A percentile compares a stretch with the other conserved stretches of the same genome.
Conservation (phyloP, 2,888 invertebrate genomes). For the Syritta pipiens region DNA sequence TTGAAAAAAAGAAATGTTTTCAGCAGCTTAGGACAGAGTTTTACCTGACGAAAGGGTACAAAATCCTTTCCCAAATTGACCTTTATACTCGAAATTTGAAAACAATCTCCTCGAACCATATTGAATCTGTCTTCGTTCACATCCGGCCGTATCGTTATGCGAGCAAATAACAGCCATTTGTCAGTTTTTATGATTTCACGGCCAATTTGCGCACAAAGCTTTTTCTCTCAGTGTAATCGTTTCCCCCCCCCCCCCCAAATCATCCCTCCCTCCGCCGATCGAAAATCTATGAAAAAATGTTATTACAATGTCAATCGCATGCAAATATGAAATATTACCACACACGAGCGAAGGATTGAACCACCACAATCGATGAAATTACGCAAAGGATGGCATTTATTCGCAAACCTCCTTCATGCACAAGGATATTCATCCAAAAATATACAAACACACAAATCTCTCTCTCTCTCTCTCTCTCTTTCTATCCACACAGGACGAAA, state of each 20-base stretch:
- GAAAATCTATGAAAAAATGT: conserved; percentile 15
- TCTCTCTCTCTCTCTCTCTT: no score
- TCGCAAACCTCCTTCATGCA: conserved; percentile 12
- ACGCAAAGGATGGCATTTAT: conserved; percentile 52
- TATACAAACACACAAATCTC: conserved; percentile 2
- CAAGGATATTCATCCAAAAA: conserved; percentile 7
- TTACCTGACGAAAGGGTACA: no score
- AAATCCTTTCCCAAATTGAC: no score
- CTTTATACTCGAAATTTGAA: no score
- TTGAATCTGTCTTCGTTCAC: not conserved
- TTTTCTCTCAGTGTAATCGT: conserved; percentile 52
- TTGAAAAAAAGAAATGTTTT: no score
- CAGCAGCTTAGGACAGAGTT: no score
- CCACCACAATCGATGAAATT: conserved; percentile 45
- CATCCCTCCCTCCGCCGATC: not conserved
- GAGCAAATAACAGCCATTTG: conserved; percentile 28
- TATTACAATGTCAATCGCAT: conserved; percentile 54
- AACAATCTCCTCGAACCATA: no score
- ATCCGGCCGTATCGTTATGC: not conserved
- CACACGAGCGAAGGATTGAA: conserved; percentile 34
- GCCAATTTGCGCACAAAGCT: conserved; percentile 44
- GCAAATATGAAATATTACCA: conserved; percentile 53
- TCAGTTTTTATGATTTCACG: conserved; percentile 43
- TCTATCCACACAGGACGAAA: no score
- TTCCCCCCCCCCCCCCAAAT: not conserved